Evolutionary conservation across 2,888 invertebrate species (phyloP), one percentile per base, ranked within the genome.

Genomic region (Lucinisca nassula): DNA sequence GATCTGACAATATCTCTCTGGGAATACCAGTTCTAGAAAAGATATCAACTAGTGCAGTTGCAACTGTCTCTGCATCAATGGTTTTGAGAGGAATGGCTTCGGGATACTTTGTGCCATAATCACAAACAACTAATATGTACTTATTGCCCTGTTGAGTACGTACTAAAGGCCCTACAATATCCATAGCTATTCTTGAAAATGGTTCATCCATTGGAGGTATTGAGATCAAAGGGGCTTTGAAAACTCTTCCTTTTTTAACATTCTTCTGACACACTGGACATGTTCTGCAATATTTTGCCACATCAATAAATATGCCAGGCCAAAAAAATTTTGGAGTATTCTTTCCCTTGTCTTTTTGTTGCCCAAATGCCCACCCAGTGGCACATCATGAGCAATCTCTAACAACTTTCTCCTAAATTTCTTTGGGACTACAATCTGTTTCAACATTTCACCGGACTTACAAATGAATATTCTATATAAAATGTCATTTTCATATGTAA

Each of bases 271-370:
- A 74, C 30, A 24, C 27, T 49, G 40, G n/a, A 14, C 74, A 74
- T 6, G 40, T 4, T 17, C 27, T 74, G n/a, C 38, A 38, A 45
- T n/a, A 74, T 1, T 40, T 3, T 45, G 74, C 74, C 12, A 74
- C 45, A 74, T 74, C 40, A 27, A 74, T 74, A 30, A 74, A 74
- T 30, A 74, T 40, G 21, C 74, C 74, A 45, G 74, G 74, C 74
- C 74, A 74, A 24, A 17, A 74, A 74, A 74, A 30, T 45, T 45
- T 30, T 40, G 49, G 6, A 74, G 12, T 10, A 74, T 74, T 40
- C 74, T 40, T 6, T 74, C 27, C 24, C 74, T 74, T 2, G 74
- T 74, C n/a, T 74, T 74, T 40, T 30, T 40, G 24, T n/a, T 21
- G 4, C 74, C 74, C 49, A 74, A 27, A 17, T 74, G 74, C 2